phyloP scores from a whole-genome alignment of 1,140 invertebrate genomes.

The Eufriesea mexicana region DNA sequence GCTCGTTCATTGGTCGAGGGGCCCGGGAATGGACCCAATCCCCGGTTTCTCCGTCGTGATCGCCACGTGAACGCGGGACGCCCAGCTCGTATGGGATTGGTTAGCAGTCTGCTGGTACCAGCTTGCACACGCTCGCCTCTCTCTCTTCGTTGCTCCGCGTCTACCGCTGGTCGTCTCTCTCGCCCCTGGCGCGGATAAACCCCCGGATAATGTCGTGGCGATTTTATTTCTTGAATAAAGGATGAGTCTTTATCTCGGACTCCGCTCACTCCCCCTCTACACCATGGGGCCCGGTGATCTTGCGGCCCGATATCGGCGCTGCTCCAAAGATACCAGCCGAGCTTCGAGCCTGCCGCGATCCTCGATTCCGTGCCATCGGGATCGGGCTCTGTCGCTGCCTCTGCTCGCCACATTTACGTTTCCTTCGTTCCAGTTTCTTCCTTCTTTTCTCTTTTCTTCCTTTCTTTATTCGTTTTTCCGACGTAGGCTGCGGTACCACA shows the following conservation, averaged over 20 bases:
- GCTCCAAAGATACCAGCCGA: neutral
- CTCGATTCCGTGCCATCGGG: no score
- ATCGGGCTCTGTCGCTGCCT: neutral
- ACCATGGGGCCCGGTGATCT: slow-evolving; percentile 15
- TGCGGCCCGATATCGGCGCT: slow-evolving; percentile 27
- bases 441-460: neutral
- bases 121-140: slow-evolving; percentile 23
- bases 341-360: neutral
- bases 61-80: slow-evolving; percentile 44
- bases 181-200: slow-evolving; percentile 41
- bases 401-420: neutral
- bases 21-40: slow-evolving; percentile 62
- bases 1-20: slow-evolving; percentile 65
- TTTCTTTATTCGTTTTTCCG: neutral
- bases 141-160: neutral
- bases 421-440: neutral
- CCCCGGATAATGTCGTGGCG: slow-evolving; percentile 59
- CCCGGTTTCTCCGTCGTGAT: neutral
- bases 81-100: slow-evolving; percentile 70
- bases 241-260: slow-evolving; percentile 58
- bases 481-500: neutral
- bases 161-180: neutral
- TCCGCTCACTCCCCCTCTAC: slow-evolving; percentile 24
- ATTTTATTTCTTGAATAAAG: slow-evolving; percentile 69
- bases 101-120: slow-evolving; percentile 18